Base-by-base conservation (phyloP, 2,797 vertebrate species). In the Vultur gryphus region DNA sequence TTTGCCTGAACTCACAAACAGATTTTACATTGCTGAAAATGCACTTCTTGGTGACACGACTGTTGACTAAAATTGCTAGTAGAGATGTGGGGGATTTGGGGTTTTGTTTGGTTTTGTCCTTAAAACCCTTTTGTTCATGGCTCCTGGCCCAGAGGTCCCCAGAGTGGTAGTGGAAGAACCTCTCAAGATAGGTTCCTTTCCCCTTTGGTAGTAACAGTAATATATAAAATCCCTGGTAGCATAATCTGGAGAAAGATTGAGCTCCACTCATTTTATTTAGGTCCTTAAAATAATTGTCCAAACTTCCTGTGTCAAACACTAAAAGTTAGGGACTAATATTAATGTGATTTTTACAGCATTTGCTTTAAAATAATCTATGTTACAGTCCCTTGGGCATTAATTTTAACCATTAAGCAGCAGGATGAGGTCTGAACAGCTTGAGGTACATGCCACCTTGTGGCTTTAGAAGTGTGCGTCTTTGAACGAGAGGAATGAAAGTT, bases 391-490 rank as follows among this genome's bases (percentile, higher is more conserved):
- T 54, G 58, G 1, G 4, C 7, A 9, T 46, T 65, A 31, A 39
- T n/a, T 55, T 66, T 69, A 41, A 51, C 14, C 26, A 51, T 12
- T 52, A 57, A 59, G 23, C 49, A 84, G 12, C 24, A 55, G 29
- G 11, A 59, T 28, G 39, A 84, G 21, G 10, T 59, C 49, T 58
- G 39, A 86, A 83, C 18, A 57, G 80, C 35, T 93, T 75, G 92
- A 93, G 46, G 77, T 81, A 82, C 35, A 16, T 90, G 86, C 90
- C 92, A 90, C 77, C 95, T 96, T 88, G 92, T 96, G 93, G 92
- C 77, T 84, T 78, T 78, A 61, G 57, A 58, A 54, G 31, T 7
- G 37, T 58, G 54, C 44, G 26, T 58, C 39, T 13, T 46, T n/a
- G 23, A 70, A 37, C 26, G 37, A 31, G 25, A 62, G 4, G 11